phyloP scores from a whole-genome alignment of 2,888 invertebrate species.

The Caenorhabditis sp. region DNA sequence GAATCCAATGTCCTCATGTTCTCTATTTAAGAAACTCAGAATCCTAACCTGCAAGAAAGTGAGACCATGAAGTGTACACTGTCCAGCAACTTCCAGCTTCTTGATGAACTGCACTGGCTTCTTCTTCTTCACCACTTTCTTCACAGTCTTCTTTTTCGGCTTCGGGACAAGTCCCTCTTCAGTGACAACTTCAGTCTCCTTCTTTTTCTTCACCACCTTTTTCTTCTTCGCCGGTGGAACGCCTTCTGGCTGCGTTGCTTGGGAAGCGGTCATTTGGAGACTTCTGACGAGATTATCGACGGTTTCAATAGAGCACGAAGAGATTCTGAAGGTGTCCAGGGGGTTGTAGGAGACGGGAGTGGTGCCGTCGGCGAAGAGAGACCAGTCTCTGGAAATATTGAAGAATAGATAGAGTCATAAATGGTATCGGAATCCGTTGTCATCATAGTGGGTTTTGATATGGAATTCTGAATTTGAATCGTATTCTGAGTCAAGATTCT shows the following conservation, averaged over 20 bases:
- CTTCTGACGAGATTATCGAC: slow-evolving; percentile 68
- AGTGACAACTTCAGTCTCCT: slow-evolving; percentile 48
- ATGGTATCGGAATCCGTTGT: too few species aligned
- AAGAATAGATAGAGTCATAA: background rate
- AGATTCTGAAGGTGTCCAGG: slow-evolving; percentile 71
- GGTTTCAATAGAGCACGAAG: slow-evolving; percentile 71
- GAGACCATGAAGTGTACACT: slow-evolving; percentile 71
- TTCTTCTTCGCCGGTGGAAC: slow-evolving; percentile 58
- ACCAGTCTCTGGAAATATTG: slow-evolving; percentile 68
- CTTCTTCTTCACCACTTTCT: slow-evolving; percentile 67
- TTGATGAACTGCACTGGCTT: slow-evolving; percentile 63
- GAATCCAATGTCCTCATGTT: background rate
- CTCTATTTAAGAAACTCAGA: too few species aligned
- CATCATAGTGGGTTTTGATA: too few species aligned
- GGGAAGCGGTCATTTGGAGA: slow-evolving; percentile 61
- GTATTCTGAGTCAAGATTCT: too few species aligned
- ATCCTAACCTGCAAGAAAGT: slow-evolving; percentile 68
- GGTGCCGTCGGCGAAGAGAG: slow-evolving; percentile 70
- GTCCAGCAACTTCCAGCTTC: slow-evolving; percentile 72
- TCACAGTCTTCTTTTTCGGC: slow-evolving; percentile 65
- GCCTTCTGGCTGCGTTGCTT: slow-evolving; percentile 13
- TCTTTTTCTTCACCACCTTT: slow-evolving; percentile 67
- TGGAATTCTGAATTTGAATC: too few species aligned
- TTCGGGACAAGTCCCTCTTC: slow-evolving; percentile 50
- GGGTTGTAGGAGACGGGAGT: slow-evolving; percentile 70